Percentiles rank a stretch among this genome's conserved stretches.
phyloP scores from a whole-genome alignment of 2,113 vertebrate species.

The Xenotilapia longispinis region DNA sequence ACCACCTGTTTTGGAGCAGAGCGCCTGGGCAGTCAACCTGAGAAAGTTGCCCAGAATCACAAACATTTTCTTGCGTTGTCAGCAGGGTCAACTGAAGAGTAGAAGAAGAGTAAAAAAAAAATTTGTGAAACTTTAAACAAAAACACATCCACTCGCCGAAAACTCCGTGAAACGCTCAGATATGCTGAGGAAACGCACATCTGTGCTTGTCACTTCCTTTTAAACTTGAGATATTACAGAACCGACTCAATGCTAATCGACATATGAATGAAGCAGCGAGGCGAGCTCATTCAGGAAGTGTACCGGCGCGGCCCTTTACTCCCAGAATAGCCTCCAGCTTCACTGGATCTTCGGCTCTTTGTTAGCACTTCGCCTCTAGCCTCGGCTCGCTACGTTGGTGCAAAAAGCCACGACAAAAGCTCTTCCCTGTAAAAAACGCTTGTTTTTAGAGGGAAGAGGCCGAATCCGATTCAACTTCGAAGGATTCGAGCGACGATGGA shows the following conservation, averaged over 20 bases:
- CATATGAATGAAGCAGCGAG: conserved; percentile 50
- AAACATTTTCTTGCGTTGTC: conserved; percentile 16
- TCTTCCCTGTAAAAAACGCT: conserved; percentile 20
- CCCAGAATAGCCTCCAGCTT: conserved; percentile 62
- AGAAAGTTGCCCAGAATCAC: neutral
- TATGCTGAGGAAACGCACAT: conserved; percentile 1
- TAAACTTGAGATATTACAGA: conserved; percentile 21
- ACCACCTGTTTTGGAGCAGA: conserved; percentile 38
- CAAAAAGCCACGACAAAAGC: conserved; percentile 36
- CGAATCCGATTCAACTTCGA: conserved; percentile 60
- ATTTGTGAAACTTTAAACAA: neutral
- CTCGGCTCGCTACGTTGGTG: conserved; percentile 26
- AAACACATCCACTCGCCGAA: neutral
- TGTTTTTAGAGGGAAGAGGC: conserved; percentile 51
- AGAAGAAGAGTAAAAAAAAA: neutral
- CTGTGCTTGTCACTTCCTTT: conserved; percentile 45
- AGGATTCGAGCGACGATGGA: conserved; percentile 58
- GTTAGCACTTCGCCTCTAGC: conserved; percentile 35
- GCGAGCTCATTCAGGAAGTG: conserved; percentile 41
- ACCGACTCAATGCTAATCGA: conserved; percentile 55
- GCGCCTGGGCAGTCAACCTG: conserved; percentile 7
- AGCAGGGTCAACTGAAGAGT: neutral
- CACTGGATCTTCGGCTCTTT: conserved; percentile 48
- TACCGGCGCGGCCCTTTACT: conserved; percentile 22
- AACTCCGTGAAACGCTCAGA: neutral